Percentiles rank a stretch among this genome's conserved stretches.
These are phyloP conservation scores for Meiosimyza platycephala DNA, from an alignment of 2,888 invertebrate genomes.

Conservation along the genomic window DNA sequence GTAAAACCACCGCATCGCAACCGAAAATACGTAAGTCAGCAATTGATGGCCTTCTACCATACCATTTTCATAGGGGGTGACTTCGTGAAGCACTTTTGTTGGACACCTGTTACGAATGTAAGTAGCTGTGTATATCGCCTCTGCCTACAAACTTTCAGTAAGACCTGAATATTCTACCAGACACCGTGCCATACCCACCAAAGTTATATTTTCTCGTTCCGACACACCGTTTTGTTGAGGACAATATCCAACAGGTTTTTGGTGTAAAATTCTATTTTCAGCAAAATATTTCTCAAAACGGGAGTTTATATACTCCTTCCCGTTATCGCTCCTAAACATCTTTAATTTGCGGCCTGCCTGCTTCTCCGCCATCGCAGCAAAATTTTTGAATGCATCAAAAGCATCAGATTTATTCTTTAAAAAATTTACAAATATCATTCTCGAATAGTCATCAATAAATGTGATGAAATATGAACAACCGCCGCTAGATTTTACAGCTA, in stretches of 20 bases:
- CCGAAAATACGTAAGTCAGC: slow-evolving; percentile 34
- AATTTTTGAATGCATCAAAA: slow-evolving; percentile 6
- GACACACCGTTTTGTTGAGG: slow-evolving; percentile 48
- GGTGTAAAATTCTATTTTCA: background rate
- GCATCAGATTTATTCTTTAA: background rate
- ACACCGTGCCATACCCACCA: slow-evolving; percentile 46
- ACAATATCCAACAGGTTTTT: slow-evolving; percentile 39
- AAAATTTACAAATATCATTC: slow-evolving; percentile 5
- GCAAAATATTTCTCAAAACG: background rate
- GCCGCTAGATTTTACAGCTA: background rate
- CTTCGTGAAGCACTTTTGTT: slow-evolving; percentile 37
- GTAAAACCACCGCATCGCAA: slow-evolving; percentile 40
- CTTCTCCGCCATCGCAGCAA: background rate
- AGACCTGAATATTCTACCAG: slow-evolving; percentile 38
- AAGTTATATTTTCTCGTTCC: slow-evolving; percentile 44
- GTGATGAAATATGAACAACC: slow-evolving; percentile 3
- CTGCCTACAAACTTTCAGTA: slow-evolving; percentile 43
- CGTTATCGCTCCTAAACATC: background rate
- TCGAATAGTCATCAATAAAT: slow-evolving; percentile 1
- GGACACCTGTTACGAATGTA: slow-evolving; percentile 45
- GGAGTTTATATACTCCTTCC: slow-evolving; percentile 4
- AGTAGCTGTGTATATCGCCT: slow-evolving; percentile 44
- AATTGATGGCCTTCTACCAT: no score
- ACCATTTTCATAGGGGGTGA: slow-evolving; percentile 40
- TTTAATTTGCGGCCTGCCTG: background rate